These are phyloP conservation scores for Agrypnus murinus DNA, from an alignment of 2,888 invertebrate species.

Conservation along the genomic window DNA sequence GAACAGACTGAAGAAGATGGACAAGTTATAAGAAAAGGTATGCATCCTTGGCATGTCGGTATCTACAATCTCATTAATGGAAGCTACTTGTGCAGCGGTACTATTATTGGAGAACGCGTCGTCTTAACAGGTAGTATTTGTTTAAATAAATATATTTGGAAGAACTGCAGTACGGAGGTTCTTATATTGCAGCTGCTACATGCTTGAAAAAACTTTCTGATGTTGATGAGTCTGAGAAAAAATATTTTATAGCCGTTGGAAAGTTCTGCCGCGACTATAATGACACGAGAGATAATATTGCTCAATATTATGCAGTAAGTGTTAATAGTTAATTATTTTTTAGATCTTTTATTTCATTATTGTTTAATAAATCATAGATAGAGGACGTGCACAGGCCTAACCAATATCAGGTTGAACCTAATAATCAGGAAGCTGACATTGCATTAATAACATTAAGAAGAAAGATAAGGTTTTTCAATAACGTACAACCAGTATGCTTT, in stretches of 20 bases:
- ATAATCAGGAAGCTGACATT: conserved; percentile 63
- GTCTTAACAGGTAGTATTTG: conserved; percentile 64
- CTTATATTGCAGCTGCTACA: no score
- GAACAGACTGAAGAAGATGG: conserved; percentile 38
- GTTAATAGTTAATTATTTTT: no score
- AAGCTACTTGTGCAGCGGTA: conserved; percentile 62
- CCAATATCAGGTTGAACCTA: conserved; percentile 57
- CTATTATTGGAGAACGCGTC: conserved; percentile 59
- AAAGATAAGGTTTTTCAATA: conserved; percentile 60
- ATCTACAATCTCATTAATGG: conserved; percentile 54
- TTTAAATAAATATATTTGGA: no score
- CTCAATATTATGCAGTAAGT: no score
- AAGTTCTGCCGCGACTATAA: no score
- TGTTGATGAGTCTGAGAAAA: no score
- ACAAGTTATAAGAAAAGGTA: not conserved
- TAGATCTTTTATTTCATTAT: conserved; percentile 59
- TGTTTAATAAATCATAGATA: conserved; percentile 61
- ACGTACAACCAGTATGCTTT: conserved; percentile 67
- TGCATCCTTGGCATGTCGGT: conserved; percentile 64
- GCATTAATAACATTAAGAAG: conserved; percentile 63
- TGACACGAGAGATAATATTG: no score
- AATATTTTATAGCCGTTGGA: no score
- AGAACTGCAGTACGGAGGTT: no score
- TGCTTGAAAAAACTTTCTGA: no score
- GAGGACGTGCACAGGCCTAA: conserved; percentile 54